Base-by-base conservation (phyloP, 2,797 vertebrate species). In the Heteromormyrus szaboi region DNA sequence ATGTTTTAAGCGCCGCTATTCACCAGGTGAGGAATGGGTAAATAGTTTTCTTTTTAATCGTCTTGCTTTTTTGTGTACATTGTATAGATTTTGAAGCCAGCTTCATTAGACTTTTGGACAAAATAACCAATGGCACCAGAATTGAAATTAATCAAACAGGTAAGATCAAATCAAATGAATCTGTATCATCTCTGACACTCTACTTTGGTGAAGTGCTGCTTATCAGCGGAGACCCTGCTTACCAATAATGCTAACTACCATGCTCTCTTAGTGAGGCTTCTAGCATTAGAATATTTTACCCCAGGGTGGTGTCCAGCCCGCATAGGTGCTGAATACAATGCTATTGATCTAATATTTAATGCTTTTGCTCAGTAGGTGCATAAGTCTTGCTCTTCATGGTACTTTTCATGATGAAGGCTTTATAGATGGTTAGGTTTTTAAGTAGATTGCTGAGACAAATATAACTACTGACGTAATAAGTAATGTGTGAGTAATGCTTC, bases 111-210 rank as follows among this genome's bases (percentile, higher is more conserved):
- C 94, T 99, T 1, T 93, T 99, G 76, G 99, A 99, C 92, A 99
- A 99, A 96, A 95, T 99, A 92, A 99, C 98, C 48, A 99, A 99
- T 89, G 99, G 99, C 87, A 97, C 97, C 93, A 96, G 95, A 89
- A 98, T 99, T 92, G 98, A 99, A 94, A 99, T 99, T 91, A 99
- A 99, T 89, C 97, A 99, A 93, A 99, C 99, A 91, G 99, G 99
- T 99, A 91, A 95, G 92, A 88, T 33, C 19, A 81, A 46, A 19
- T 4, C 2, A 29, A 1, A 6, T n/a, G 14, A 41, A 56, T 5
- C 19, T 86, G 48, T 41, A 62, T 87, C 1, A 5, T 12, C 62
- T 14, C 19, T 87, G 37, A 22, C 33, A 4, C 17, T 22, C 41
- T 87, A 4, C 6, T 25, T 53, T 84, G 81, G 14, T 25, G 22